Evolutionary conservation across 2,113 vertebrate genomes (phyloP).

Genomic region (Nesoenas mayeri): DNA sequence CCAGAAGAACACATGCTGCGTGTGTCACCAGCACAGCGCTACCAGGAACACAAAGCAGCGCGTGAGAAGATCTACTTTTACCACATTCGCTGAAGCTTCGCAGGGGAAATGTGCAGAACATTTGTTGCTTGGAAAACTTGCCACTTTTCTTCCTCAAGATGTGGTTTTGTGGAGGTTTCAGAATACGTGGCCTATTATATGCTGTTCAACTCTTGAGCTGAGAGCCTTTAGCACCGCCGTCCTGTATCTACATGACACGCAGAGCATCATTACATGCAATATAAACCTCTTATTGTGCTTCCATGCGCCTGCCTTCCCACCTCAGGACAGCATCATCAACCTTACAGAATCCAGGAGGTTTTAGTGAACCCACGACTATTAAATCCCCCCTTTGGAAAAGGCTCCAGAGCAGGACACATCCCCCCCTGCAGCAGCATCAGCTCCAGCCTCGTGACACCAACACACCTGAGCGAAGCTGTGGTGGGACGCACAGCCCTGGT

Average conservation of each 20-base stretch:
- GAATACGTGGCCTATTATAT: not conserved
- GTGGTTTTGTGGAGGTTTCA: not conserved
- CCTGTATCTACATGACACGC: not conserved
- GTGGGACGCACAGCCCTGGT: not conserved
- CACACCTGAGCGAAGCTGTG: not conserved
- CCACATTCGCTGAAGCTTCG: not conserved
- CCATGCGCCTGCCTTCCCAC: not conserved
- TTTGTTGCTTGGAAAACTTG: not conserved
- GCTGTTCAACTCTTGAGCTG: not conserved
- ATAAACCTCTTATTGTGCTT: not conserved
- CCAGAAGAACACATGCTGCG: not conserved
- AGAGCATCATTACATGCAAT: not conserved
- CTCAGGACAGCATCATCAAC: not conserved
- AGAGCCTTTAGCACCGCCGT: not conserved
- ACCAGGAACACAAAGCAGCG: not conserved
- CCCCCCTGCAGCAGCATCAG: not conserved
- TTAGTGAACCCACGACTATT: not conserved
- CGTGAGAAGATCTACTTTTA: not conserved
- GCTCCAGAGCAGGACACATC: not conserved
- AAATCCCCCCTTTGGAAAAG: not conserved
- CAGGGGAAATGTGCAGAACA: accelerated
- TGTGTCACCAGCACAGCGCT: not conserved
- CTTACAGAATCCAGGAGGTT: not conserved
- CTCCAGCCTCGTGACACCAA: not conserved
- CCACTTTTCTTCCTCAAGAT: not conserved